Evolutionary conservation across 92 coral and sea anemone species (phyloP), one percentile per base, ranked within the genome.

Genomic region (Isaurus tuberculatus): DNA sequence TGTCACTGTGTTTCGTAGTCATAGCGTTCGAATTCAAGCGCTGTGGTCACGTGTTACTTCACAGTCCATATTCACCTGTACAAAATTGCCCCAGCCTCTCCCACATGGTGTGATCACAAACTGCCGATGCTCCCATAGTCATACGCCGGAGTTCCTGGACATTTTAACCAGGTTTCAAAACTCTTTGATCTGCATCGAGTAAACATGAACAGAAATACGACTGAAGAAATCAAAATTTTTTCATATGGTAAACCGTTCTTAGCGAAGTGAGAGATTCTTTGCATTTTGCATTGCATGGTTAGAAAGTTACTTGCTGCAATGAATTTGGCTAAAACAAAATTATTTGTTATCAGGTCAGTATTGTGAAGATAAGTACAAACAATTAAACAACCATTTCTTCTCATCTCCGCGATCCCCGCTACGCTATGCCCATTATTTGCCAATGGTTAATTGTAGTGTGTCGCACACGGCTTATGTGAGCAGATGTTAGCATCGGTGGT

Each of bases 91-190:
- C 15, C 61, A 1, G 28, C 69, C 14, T 60, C 69, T 36, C 32
- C 5, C 2, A 3, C 11, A 11, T 13, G 27, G 27, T 64, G 46
- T 19, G 63, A 15, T 83, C 83, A 95, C 72, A 94, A 84, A 79
- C 99, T 96, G 28, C 98, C 99, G 48, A 96, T 92, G 86, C 99
- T 96, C 16, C 99, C 99, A 70, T 94, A 96, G 70, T 96, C 99
- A 74, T 96, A 97, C 14, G 99, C 98, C 10, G 93, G 98, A 15
- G 94, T 88, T 2, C 91, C 92, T n/a, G 99, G 99, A 87, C 99
- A 97, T 73, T 91, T 92, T 64, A 94, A 80, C 99, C 99, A 97
- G 55, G 99, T 94, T 83, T 97, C 99, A 74, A 97, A 94, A 28
- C 99, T 96, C 79, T 91, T 92, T 20, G 94, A 86, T 86, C 94